phyloP scores from a whole-genome alignment of 2,797 vertebrate species.

The Clarias fuscus region DNA sequence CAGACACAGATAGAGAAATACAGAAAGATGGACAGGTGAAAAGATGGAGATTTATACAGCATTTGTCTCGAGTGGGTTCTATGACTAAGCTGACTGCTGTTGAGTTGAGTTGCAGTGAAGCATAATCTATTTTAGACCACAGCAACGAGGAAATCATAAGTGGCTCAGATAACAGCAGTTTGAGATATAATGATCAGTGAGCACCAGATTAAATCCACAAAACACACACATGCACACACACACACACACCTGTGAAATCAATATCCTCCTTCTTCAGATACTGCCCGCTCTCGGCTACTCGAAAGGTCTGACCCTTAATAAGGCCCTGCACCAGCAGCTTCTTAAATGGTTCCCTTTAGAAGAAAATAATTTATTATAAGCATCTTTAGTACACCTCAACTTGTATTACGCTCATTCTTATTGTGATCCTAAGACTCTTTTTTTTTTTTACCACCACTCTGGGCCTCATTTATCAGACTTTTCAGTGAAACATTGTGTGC shows the following conservation, averaged over 20 bases:
- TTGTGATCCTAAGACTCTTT: not conserved
- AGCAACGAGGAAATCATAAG: conserved; percentile 16
- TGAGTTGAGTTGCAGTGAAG: conserved; percentile 8
- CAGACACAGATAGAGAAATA: not conserved
- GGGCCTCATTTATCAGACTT: not conserved
- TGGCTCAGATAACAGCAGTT: not conserved
- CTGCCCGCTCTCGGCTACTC: conserved; percentile 77
- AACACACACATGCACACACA: conserved; percentile 31
- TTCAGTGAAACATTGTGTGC: not conserved
- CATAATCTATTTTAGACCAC: conserved; percentile 26
- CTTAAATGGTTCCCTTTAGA: conserved; percentile 87
- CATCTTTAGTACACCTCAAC: not conserved
- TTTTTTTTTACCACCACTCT: too few relatives aligned
- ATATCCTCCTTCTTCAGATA: conserved; percentile 87
- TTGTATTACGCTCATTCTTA: not conserved
- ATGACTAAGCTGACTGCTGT: conserved; percentile 37
- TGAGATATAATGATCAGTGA: conserved; percentile 4
- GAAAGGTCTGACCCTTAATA: conserved; percentile 93
- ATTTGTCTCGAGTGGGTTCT: conserved; percentile 29
- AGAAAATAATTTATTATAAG: not conserved
- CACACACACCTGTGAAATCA: conserved; percentile 85
- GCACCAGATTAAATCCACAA: not conserved
- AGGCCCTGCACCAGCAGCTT: conserved; percentile 97
- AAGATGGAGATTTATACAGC: conserved; percentile 26
- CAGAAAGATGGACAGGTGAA: conserved; percentile 27